Base-by-base conservation (phyloP, 2,888 invertebrate genomes). In the Psylliodes chrysocephalus region DNA sequence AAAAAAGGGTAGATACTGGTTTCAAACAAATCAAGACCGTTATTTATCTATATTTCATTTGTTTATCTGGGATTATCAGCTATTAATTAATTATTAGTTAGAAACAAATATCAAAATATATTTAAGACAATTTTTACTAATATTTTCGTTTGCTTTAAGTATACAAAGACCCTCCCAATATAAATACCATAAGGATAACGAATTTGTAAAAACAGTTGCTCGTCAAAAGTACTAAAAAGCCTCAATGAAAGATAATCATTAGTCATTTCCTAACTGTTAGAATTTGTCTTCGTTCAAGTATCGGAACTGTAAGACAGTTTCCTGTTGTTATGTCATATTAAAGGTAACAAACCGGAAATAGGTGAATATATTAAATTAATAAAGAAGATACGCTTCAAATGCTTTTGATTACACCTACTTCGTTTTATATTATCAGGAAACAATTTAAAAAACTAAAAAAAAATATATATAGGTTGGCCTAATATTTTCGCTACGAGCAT, bases 221-320 rank as follows among this genome's bases (percentile, higher is more conserved):
- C 47, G 68, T 53, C 66, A 60, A 60, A 40, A 54, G 44, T 53
- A 64, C 66, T 70, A 69, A 69, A 65, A 62, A 69, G 67, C 61
- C 47, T 46, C 67, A 72, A 66, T 71, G 64, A 69, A 64, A 64
- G 57, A 65, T 66, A 65, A 63, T 64, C 66, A 68, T 68, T 68
- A 71, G 72, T 72, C 72, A 72, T 68, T 71, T 71, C 72, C 72
- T 70, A 72, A 71, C 70, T 67, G 69, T 61, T 63, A 55, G 54
- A 60, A 60, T 60, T 60, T 63, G 42, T 59, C 30, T 59, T 60
- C 33, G 38, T 46, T 64, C 60, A 67, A 67, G 52, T 67, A 69
- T 66, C 64, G 63, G 64, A 68, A 66, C 64, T 59, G 51, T 55
- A 69, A 68, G 67, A 54, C 61, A 60, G 63, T 64, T 69, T 71